phyloP scores from a whole-genome alignment of 2,113 vertebrate genomes.

The Periophthalmus modestus region DNA sequence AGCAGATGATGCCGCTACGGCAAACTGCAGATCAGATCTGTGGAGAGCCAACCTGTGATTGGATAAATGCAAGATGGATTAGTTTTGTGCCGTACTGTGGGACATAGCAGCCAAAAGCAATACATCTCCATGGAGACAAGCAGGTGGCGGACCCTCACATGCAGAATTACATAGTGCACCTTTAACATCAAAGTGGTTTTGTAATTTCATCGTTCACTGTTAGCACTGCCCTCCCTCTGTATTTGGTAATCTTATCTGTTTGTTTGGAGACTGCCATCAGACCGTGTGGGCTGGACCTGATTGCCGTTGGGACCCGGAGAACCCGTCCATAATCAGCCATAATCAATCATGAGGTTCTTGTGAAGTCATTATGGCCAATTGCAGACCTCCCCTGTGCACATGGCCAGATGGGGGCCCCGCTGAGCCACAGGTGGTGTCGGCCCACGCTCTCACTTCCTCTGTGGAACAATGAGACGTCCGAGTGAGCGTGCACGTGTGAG shows the following conservation, averaged over 20 bases:
- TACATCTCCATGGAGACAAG: neutral
- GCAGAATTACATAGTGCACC: no score
- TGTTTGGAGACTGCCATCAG: constrained; percentile 26
- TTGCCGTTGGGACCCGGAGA: constrained; percentile 37
- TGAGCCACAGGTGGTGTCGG: constrained; percentile 75
- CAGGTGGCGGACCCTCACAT: no score
- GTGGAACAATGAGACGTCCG: constrained; percentile 51
- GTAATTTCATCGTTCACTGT: no score
- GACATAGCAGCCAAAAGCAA: no score
- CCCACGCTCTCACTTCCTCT: constrained; percentile 59
- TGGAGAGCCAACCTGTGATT: no score
- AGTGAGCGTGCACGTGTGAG: constrained; percentile 3
- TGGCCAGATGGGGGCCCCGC: constrained; percentile 66
- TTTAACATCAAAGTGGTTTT: no score
- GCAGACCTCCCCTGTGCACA: constrained; percentile 34
- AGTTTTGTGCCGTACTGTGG: no score
- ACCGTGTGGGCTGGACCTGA: constrained; percentile 23
- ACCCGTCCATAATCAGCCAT: constrained; percentile 53
- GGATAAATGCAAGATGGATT: no score
- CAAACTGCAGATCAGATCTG: no score
- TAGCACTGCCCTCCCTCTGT: no score
- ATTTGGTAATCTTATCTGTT: neutral
- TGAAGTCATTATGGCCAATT: constrained; percentile 71
- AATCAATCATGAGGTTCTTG: constrained; percentile 67
- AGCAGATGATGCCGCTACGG: no score